These are phyloP conservation scores for Seriola dumerili DNA, from an alignment of 2,113 vertebrate species.

Conservation along the genomic window DNA sequence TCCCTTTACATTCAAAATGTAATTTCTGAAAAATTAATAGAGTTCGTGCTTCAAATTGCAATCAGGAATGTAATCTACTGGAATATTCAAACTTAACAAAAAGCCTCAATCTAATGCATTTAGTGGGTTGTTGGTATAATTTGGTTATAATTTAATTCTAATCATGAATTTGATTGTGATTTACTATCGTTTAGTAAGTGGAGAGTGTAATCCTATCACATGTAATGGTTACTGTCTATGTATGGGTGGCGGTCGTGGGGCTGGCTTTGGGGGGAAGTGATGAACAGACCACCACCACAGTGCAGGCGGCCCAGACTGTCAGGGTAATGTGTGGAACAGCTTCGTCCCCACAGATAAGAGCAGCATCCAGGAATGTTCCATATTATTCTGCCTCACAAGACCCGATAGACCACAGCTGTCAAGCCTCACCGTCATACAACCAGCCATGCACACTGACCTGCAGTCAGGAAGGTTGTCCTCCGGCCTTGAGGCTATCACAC, in stretches of 20 bases:
- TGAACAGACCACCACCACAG: conserved; percentile 41
- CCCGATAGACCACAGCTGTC: conserved; percentile 66
- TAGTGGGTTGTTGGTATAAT: conserved; percentile 1
- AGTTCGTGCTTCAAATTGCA: neutral
- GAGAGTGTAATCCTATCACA: conserved; percentile 30
- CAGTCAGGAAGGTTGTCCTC: conserved; percentile 47
- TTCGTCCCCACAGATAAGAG: conserved; percentile 70
- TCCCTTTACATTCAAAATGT: conserved; percentile 4
- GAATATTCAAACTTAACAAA: conserved; percentile 7
- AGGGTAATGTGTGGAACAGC: conserved; percentile 83
- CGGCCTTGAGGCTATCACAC: conserved; percentile 35
- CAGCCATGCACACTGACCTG: conserved; percentile 66
- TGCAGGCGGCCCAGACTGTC: conserved; percentile 64
- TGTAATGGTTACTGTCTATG: neutral
- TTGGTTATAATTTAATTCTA: conserved; percentile 17
- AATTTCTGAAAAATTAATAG: neutral
- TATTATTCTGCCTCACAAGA: conserved; percentile 38
- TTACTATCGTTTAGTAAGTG: neutral
- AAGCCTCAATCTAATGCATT: neutral
- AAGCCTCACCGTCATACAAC: conserved; percentile 48
- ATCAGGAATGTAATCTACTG: neutral
- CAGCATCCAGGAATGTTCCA: conserved; percentile 45
- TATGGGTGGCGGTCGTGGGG: conserved; percentile 14
- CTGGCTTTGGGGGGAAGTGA: conserved; percentile 4
- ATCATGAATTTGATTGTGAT: neutral